phyloP scores from a whole-genome alignment of 2,113 vertebrate genomes.

The Toxotes chatareus region DNA sequence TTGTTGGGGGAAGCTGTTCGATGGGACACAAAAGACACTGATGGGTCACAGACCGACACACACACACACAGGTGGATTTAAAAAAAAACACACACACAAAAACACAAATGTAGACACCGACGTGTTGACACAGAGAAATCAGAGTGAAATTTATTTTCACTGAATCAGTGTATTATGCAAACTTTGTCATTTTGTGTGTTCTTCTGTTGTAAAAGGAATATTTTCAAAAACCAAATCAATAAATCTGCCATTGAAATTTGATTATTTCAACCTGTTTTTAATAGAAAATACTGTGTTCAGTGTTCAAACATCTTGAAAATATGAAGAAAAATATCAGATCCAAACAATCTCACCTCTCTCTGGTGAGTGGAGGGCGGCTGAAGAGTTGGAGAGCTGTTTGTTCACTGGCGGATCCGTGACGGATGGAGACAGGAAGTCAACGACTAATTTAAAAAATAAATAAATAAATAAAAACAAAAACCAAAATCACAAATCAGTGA shows the following conservation, averaged over 20 bases:
- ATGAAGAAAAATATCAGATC: no score
- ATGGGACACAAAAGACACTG: constrained; percentile 89
- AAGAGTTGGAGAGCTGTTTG: constrained; percentile 81
- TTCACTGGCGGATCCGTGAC: constrained; percentile 65
- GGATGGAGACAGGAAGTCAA: constrained; percentile 76
- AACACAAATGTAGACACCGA: background rate
- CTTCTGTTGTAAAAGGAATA: no score
- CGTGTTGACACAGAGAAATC: background rate
- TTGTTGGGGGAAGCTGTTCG: constrained; percentile 89
- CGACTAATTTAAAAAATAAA: constrained; percentile 34
- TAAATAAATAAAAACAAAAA: background rate
- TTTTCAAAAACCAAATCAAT: no score
- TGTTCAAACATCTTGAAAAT: no score
- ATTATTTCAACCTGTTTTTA: no score
- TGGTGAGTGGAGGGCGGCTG: constrained; percentile 68
- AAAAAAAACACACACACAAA: background rate
- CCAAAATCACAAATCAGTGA: background rate
- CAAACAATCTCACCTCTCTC: constrained; percentile 66
- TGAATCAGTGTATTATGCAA: no score
- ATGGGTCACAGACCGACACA: constrained; percentile 51
- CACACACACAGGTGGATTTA: background rate
- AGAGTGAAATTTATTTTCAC: background rate
- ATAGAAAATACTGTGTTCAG: no score
- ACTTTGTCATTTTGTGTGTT: no score
- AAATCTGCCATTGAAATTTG: no score